Evolutionary conservation across 2,113 vertebrate species (phyloP), one percentile per base, ranked within the genome.

Genomic region (Mesoclemmys tuberculata): DNA sequence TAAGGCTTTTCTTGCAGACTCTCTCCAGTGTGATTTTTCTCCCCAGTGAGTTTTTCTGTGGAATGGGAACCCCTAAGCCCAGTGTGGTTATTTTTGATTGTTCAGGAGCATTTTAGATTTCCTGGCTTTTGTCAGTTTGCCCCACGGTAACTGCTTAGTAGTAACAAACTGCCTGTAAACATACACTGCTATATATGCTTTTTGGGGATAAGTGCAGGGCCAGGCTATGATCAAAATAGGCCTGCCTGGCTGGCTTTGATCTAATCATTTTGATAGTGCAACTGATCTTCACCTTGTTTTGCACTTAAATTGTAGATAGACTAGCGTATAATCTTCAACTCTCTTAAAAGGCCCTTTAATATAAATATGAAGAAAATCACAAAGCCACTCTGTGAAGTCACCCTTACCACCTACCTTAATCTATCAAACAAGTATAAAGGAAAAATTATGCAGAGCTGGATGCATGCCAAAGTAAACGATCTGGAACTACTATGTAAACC

Each of bases 361-460:
- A 92, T 90, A 96, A 98, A 97, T 83, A 94, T 21, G 85, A 96
- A 96, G 89, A 84, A 97, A 97, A 97, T 89, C 90, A 97, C 93
- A 95, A 93, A 96, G 93, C 82, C 93, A 85, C 55, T 87, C 77
- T 83, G 88, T 90, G 83, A 95, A 96, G 92, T 87, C 85, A 94
- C 82, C 87, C 92, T 93, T 92, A 84, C 54, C 77, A 93, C 85
- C 74, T 82, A 86, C 95, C 94, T 93, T 96, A 93, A 95, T 93
- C 92, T 96, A 95, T 97, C 96, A 94, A 74, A 95, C 35, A 75
- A 71, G 52, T 81, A 94, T 96, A 97, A 97, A 90, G 96, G 97
- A 98, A 98, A 98, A 98, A 97, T 46, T 79, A 96, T 94, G 97
- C 91, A 94, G 93, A 93, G 87, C 52, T 98, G 98, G 97, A 95